Base-by-base conservation (phyloP, 1,140 invertebrate species). In the Atta texana region DNA sequence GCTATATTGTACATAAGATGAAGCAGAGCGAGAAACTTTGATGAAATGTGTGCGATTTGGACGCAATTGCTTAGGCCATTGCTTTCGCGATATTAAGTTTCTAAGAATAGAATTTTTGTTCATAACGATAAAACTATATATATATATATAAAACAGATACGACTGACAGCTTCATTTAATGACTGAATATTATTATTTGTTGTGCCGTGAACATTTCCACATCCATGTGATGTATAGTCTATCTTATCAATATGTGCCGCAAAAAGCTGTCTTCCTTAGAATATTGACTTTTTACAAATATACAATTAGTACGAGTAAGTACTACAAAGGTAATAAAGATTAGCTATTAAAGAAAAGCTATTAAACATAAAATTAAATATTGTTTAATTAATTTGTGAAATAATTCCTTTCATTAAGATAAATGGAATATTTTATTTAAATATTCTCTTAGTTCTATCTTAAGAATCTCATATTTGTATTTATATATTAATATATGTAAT, bases 1-100 rank as follows among this genome's bases (percentile, higher is more conserved):
- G 12, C n/a, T 18, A 31, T 14, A 51, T 39, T 89, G 88, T 89
- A 89, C 51, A 89, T 89, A 89, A 87, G 18, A 68, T 49, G 8
- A 74, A 66, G 3, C 4, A 14, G 21, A 51, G 39, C 18, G n/a
- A 44, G 31, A 28, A 81, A 69, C 28, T 28, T 24, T n/a, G 5
- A 4, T 64, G 51, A 14, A 34, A 61, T 66, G 34, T 64, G 24
- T 4, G 34, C 53, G 14, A 63, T 31, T 69, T 16, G 18, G 68
- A 16, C 6, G 49, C 72, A 68, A 21, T 68, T 53, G 63, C 55
- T 77, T 24, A 28, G n/a, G 31, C 24, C 18, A 64, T 51, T 10
- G 66, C 5, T 69, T 61, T n/a, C 31, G 24, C 12, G 55, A 31
- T 49, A 49, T 51, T 21, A 44, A 49, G 21, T 59, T 53, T 28